phyloP scores from a whole-genome alignment of 2,888 invertebrate species.

The Alloplasta piceator region DNA sequence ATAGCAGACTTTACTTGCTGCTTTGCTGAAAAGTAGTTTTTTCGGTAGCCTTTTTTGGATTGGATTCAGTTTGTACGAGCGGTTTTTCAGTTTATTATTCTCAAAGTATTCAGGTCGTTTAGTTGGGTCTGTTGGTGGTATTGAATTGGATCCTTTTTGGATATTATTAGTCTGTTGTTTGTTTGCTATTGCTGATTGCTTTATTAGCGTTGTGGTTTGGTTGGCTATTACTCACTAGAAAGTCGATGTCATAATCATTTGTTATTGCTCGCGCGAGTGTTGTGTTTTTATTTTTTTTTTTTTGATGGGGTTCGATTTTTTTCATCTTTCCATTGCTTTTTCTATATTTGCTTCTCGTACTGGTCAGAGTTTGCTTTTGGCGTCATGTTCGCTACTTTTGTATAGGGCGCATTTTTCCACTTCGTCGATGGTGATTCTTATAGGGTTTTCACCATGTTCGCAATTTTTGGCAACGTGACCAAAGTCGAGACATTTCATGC shows the following conservation, averaged over 20 bases:
- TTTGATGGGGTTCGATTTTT: not conserved
- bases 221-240: constrained; percentile 6
- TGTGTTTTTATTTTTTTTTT: not conserved
- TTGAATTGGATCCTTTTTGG: constrained; percentile 15
- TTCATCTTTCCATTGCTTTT: constrained; percentile 30
- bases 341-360: constrained; percentile 15
- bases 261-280: not conserved
- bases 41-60: constrained; percentile 6
- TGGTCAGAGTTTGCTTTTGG: constrained; percentile 14
- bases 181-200: constrained; percentile 2
- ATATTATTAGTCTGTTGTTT: constrained; percentile 1
- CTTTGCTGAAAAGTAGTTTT: constrained; percentile 8
- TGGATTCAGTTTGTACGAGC: not conserved
- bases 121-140: not conserved
- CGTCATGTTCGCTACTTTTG: constrained; percentile 8
- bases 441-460: constrained; percentile 13
- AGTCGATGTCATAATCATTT: constrained; percentile 6
- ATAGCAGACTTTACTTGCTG: constrained; percentile 7
- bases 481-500: constrained; percentile 32
- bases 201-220: not conserved
- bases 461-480: constrained; percentile 12
- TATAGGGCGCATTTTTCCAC: constrained; percentile 8
- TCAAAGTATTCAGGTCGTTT: constrained; percentile 18
- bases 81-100: not conserved
- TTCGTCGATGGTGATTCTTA: constrained; percentile 10